Evolutionary conservation across 2,888 invertebrate genomes (phyloP), one percentile per base, ranked within the genome.

Genomic region (Eilema sororculum): DNA sequence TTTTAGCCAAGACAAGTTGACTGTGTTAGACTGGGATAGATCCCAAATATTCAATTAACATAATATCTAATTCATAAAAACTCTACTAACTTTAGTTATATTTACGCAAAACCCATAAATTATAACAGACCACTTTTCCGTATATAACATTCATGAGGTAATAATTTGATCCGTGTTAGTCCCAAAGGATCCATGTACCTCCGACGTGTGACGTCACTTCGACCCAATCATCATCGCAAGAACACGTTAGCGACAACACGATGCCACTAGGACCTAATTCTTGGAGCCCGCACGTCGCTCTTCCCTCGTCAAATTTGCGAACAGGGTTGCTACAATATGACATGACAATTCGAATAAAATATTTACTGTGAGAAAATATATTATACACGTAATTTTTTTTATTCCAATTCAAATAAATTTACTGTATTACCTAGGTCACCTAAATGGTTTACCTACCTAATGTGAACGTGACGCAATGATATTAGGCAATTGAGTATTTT

Each of bases 191-290:
- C 25, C 41, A 61, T 22, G 25, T 73, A 74, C 72, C 81, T 84
- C 72, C 60, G 82, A 81, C 83, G 80, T 76, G 85, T 83, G 83
- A 79, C 73, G 76, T 77, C 86, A 85, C 83, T 83, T 87, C 88
- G 63, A 84, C 82, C 85, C 87, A 86, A 84, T 86, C 88, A 84
- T 92, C 90, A 91, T 89, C 84, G 78, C 78, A 79, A 77, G 78
- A 86, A 88, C 90, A 89, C 89, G 87, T 86, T 86, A 80, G 81
- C 83, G 87, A 89, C 90, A 91, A 92, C 89, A 89, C 86, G 80
- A 79, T 79, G 84, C 85, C 86, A 84, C 79, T 83, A 84, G 80
- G 85, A 86, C 90, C 92, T 93, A 93, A 93, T 93, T 93, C 90
- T 83, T 88, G 84, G 82, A 87, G 86, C 82, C 84, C 78, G 84